Conservation (phyloP, 2,888 invertebrate genomes). For the Thera britannica region DNA sequence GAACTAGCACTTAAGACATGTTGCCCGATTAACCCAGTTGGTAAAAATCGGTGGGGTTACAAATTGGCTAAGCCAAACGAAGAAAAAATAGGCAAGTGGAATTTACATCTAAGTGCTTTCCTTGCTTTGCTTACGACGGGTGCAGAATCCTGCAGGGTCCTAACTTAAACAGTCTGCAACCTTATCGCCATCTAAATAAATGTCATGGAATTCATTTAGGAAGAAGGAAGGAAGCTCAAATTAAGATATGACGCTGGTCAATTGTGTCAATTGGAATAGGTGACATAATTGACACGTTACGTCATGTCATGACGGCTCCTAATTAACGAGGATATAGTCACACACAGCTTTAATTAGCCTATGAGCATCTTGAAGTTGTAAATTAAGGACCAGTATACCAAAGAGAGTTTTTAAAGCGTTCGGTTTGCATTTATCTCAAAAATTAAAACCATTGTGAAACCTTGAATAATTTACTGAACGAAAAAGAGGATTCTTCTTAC, state of each 20-base stretch:
- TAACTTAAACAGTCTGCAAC: not conserved
- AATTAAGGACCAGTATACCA: not conserved
- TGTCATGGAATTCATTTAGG: slow-evolving; percentile 22
- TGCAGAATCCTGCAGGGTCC: not conserved
- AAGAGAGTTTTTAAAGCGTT: too few relatives aligned
- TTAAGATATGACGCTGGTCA: slow-evolving; percentile 49
- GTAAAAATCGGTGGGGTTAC: too few relatives aligned
- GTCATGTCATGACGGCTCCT: slow-evolving; percentile 18
- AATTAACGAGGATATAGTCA: slow-evolving; percentile 17
- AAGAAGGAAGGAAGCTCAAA: slow-evolving; percentile 49
- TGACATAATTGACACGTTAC: slow-evolving; percentile 48
- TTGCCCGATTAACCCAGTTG: too few relatives aligned
- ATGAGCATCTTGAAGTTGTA: slow-evolving; percentile 16
- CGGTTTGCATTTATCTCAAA: too few relatives aligned
- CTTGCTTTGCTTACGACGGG: not conserved
- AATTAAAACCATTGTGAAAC: too few relatives aligned
- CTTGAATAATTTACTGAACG: too few relatives aligned
- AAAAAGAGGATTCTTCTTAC: too few relatives aligned
- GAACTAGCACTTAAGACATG: too few relatives aligned
- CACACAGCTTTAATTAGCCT: slow-evolving; percentile 8
- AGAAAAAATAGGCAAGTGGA: too few relatives aligned
- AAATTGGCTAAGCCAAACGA: too few relatives aligned
- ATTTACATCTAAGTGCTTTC: not conserved
- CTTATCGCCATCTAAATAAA: not conserved
- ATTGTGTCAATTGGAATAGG: slow-evolving; percentile 50